Evolutionary conservation across 2,888 invertebrate genomes (phyloP), one percentile per base, ranked within the genome.

Genomic region (Drosophila anomalata): DNA sequence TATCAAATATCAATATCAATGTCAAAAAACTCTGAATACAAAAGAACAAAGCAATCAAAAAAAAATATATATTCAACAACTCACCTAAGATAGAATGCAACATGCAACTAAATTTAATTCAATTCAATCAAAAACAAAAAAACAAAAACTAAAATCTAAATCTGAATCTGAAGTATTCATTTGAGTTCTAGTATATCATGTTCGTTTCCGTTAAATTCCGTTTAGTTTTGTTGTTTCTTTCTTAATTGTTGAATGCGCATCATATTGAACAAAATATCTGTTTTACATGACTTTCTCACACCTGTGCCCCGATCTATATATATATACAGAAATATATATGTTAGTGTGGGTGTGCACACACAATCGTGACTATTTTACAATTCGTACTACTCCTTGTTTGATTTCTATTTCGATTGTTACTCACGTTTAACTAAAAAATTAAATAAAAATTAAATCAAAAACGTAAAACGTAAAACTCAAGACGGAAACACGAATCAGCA

Each of bases 261-360:
- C 67, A 80, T 29, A 42, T 14, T n/a, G 17, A 42, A 42, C 2
- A 77, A 77, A 71, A 58, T 81, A 79, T 79, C 74, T 77, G 74
- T 79, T 77, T 71, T 75, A 77, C 75, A 67, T 77, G 81, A 75
- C 72, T 79, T 77, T 74, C 67, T 75, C 78, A 84, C 72, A 62
- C 17, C 39, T 22, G 29, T 17, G 58, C 31, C 39, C 31, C 14
- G 17, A 41, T 57, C 17, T 50, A 26, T 57, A 24, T 60, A 51
- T 51, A 63, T 60, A 63, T 50, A 63, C 52, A 63, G 46, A 44
- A 50, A 67, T 62, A 66, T 74, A 58, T 61, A 62, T 53, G 41
- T 60, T 57, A 39, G 53, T 55, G 76, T 76, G 41, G 24, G 62
- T 66, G 69, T 75, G 79, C 56, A 56, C 53, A 42, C 42, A 31